Base-by-base conservation (phyloP, 2,797 vertebrate species). In the Rhynchotus rufescens region DNA sequence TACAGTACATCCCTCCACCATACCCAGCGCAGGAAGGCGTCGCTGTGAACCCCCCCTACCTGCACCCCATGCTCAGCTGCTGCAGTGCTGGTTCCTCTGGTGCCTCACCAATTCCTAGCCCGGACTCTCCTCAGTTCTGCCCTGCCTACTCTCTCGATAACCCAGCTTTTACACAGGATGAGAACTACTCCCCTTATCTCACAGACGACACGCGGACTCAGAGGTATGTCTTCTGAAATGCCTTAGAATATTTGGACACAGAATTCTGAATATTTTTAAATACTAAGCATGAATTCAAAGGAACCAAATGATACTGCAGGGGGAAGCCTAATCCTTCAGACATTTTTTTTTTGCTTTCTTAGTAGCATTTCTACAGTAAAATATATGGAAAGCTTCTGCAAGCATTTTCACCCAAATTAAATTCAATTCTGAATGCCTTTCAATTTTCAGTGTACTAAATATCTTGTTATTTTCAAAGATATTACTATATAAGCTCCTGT, bases 1-100 rank as follows among this genome's bases (percentile, higher is more conserved):
- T 98, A 22, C 97, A 97, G 42, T 98, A 98, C 44, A 97, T 98
- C 60, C 98, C 98, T 61, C 97, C 98, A 0, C 94, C 97, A 0
- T 97, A 98, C 1, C 86, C 91, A 3, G 69, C 92, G 28, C 98
- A 95, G 47, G 98, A 98, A 12, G 74, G 93, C 3, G 5, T 65
- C 4, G 79, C 89, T 30, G 19, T 83, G 26, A 94, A 59, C 36
- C 38, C 96, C 0, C 2, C 90, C 26, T 95, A 54, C 92, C 84
- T 96, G 56, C 94, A 95, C 65, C 96, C 96, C 0, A 42, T 79
- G 73, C 65, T 81, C 75, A 96, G 59, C 90, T 83, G 96, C 36
- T 97, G 96, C 1, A 8, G 95, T 20, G 68, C 92, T 22, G 36
- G 67, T 49, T 77, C 95, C 12, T 9, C 95, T 6, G 80, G 89